Evolutionary conservation across 1,140 invertebrate species (phyloP).

Genomic region (Bombyx mori): DNA sequence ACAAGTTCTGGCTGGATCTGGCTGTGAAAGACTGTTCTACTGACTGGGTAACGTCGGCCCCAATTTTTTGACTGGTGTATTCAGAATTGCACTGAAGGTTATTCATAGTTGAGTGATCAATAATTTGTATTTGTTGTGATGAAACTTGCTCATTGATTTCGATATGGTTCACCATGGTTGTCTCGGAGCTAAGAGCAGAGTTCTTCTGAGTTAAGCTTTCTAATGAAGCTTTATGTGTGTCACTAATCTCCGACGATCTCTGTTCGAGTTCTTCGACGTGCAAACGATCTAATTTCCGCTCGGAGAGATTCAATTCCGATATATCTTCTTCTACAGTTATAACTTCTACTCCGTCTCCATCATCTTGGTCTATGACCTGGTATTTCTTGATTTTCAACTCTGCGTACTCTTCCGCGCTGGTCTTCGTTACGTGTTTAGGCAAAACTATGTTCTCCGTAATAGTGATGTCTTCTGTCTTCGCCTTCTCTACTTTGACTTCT

Average conservation of each 20-base stretch:
- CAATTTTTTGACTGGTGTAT: no score
- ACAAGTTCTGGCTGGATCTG: not conserved
- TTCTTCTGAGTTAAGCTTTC: no score
- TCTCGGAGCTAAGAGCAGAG: no score
- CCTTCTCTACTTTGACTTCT: not conserved
- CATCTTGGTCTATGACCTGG: not conserved
- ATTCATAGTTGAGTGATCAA: no score
- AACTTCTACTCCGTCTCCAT: constrained; percentile 1
- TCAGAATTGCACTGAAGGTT: no score
- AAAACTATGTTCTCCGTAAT: not conserved
- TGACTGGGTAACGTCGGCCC: not conserved
- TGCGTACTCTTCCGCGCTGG: not conserved
- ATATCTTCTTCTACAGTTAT: constrained; percentile 11
- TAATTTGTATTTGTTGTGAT: no score
- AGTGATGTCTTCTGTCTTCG: not conserved
- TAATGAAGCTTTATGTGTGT: no score
- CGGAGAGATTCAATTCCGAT: not conserved
- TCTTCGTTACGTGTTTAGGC: not conserved
- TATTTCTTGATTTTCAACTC: constrained; percentile 1
- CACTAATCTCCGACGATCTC: no score
- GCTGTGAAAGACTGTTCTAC: constrained; percentile 11
- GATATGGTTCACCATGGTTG: no score
- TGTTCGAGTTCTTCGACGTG: no score
- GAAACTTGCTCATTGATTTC: no score
- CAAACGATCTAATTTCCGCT: not conserved